Evolutionary conservation across 35 echinoderm and acorn worm genomes (phyloP).

Genomic region (Patiria miniata): DNA sequence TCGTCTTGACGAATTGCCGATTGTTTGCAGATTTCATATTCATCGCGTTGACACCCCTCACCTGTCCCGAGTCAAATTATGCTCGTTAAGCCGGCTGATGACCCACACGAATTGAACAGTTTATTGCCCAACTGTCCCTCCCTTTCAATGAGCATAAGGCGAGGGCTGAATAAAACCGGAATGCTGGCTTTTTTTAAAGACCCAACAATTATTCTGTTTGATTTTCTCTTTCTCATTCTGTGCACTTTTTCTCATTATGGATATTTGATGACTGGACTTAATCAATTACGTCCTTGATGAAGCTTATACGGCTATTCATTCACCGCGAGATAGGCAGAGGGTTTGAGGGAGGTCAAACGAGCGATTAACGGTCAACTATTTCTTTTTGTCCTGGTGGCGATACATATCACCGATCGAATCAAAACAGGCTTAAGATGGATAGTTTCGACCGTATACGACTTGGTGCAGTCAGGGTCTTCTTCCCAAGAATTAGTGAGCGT

Average conservation of each 20-base stretch:
- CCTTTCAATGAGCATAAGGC: neutral
- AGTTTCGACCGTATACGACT: no score
- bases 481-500: no score
- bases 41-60: neutral
- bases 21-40: neutral
- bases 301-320: neutral
- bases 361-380: neutral
- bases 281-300: slow-evolving; percentile 1
- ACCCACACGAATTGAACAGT: neutral
- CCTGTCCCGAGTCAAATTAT: neutral
- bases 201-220: neutral
- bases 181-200: neutral
- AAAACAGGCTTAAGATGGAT: no score
- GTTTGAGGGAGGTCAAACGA: neutral
- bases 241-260: neutral
- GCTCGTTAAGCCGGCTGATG: slow-evolving; percentile 2
- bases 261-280: neutral
- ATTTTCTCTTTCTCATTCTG: no score
- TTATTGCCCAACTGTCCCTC: neutral
- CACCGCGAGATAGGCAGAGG: neutral
- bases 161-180: neutral
- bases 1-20: neutral
- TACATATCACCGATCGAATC: neutral
- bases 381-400: neutral
- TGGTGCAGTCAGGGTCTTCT: no score